Evolutionary conservation across 2,888 invertebrate genomes (phyloP).

Genomic region (Tolmerus cingulatus): DNA sequence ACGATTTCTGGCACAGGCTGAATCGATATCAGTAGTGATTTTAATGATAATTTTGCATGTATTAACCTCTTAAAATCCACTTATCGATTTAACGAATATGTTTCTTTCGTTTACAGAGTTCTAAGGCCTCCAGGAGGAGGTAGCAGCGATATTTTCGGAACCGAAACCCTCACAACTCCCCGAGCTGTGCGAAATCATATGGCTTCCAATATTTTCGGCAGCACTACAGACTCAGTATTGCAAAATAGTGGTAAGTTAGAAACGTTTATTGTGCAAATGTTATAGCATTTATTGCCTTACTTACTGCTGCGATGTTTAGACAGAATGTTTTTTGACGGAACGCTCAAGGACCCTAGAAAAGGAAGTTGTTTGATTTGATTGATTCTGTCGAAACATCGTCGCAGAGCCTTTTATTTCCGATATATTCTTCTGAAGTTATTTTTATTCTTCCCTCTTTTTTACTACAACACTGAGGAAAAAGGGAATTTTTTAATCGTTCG

Average conservation of each 20-base stretch:
- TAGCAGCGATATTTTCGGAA: constrained; percentile 68
- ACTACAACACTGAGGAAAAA: background rate
- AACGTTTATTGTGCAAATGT: background rate
- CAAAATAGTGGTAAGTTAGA: constrained; percentile 60
- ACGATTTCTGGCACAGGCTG: background rate
- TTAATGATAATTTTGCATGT: background rate
- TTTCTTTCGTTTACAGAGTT: constrained; percentile 65
- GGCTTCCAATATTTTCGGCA: constrained; percentile 64
- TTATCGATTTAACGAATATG: constrained; percentile 5
- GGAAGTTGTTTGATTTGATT: background rate
- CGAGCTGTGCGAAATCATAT: constrained; percentile 62
- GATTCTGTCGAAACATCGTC: constrained; percentile 2
- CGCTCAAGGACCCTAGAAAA: background rate
- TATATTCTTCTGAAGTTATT: background rate
- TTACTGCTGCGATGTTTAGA: background rate
- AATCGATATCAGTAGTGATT: background rate
- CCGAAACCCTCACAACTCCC: constrained; percentile 59
- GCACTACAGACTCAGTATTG: constrained; percentile 56
- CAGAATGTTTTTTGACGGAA: background rate
- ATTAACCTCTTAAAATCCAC: background rate
- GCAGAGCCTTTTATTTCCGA: background rate
- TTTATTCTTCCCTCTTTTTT: constrained; percentile 46
- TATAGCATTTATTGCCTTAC: background rate
- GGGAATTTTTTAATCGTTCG: constrained; percentile 1
- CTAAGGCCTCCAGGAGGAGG: constrained; percentile 72